Conservation (phyloP, 2,888 invertebrate genomes). For the Mesoligia furuncula region DNA sequence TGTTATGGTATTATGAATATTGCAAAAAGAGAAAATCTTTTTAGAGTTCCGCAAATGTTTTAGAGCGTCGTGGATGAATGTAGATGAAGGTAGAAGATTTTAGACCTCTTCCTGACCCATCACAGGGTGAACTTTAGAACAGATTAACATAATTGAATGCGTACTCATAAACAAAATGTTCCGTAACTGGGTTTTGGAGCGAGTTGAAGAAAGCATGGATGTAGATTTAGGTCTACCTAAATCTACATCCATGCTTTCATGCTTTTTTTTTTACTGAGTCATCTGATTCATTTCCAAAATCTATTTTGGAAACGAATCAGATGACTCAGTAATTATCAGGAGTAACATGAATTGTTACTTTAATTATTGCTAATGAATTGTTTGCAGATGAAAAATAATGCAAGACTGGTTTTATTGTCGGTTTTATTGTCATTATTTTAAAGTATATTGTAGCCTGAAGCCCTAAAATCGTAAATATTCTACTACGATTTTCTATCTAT, state of each 20-base stretch:
- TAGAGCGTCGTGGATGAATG: neutral
- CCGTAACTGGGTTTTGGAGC: slow-evolving; percentile 2
- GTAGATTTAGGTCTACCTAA: neutral
- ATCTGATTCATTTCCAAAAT: too few relatives aligned
- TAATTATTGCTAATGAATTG: too few relatives aligned
- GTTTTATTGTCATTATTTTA: neutral
- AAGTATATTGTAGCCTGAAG: neutral
- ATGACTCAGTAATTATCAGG: neutral
- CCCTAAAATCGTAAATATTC: neutral
- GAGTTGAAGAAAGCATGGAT: neutral
- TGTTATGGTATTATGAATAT: slow-evolving; percentile 41
- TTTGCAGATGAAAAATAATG: neutral
- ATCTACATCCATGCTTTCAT: too few relatives aligned
- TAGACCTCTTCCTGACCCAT: too few relatives aligned
- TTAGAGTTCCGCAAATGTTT: neutral
- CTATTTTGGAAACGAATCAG: neutral
- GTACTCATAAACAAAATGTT: too few relatives aligned
- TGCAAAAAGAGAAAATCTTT: slow-evolving; percentile 28
- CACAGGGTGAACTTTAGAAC: neutral
- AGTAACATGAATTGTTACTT: neutral
- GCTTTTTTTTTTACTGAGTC: too few relatives aligned
- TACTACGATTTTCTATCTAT: neutral
- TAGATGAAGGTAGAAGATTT: neutral
- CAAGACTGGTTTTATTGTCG: too few relatives aligned
- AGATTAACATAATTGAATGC: neutral